These are phyloP conservation scores for Bos taurus DNA, from an alignment of 2,113 vertebrate species.

Conservation along the genomic window ARS-UCD2.0 NC_037347.1:31466001-31466500, in stretches of 20 bases:
- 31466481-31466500: not conserved
- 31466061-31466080: not conserved
- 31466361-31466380: not conserved
- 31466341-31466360: not conserved
- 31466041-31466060: not conserved
- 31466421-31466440: not conserved
- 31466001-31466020: fast-evolving
- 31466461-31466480: not conserved
- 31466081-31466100: not conserved
- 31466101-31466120: not conserved
- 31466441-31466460: not conserved
- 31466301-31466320: not conserved
- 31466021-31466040: not conserved
- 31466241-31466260: not conserved
- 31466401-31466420: not conserved
- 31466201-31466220: not conserved
- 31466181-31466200: not conserved
- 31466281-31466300: not conserved
- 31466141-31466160: not conserved
- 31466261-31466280: not conserved
- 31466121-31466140: not conserved
- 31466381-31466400: not conserved
- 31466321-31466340: not conserved
- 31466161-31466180: not conserved
- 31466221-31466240: not conserved